Base-by-base conservation (phyloP, 2,888 invertebrate species). In the Protodeltote pygarga region DNA sequence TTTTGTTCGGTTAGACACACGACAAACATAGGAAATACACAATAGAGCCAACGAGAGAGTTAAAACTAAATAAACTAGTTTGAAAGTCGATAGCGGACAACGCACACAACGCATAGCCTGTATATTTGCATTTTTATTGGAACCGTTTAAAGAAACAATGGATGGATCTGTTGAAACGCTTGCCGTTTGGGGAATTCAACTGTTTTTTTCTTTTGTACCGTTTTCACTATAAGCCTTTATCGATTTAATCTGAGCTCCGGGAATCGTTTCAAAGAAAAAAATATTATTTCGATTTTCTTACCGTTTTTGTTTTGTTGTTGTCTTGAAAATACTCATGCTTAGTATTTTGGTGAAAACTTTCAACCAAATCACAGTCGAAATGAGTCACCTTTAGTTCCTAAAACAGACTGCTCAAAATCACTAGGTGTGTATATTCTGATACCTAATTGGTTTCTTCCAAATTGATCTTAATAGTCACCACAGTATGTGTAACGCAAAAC, bases 81-180 rank as follows among this genome's bases (percentile, higher is more conserved):
- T 71, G 71, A 73, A 71, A 78, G 75, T 82, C 80, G 70, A 79
- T 83, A 73, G 74, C 72, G 75, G 75, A 62, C 64, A 60, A 70
- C 65, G 69, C 70, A 64, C 46, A 65, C 60, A 58, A 65, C 45
- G 50, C 68, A 68, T 48, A 65, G 68, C 75, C 79, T 76, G 79
- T 72, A 67, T 58, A 89, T 89, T 89, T 87, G 82, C 88, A 89
- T 89, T 87, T 89, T 88, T 88, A 89, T 89, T 87, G 86, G 77
- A 78, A 81, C 72, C 82, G 84, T 85, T 89, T 87, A 85, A 84
- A 84, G 84, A 85, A 84, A 84, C 86, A 87, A 83, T 81, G 79
- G 78, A 76, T 72, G 66, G 64, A 72, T 77, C 69, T 71, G 68
- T 65, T 63, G 71, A 69, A 72, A 69, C 71, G 65, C 63, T 68